Evolutionary conservation across 1,140 invertebrate species (phyloP), one percentile per base, ranked within the genome.

Genomic region (Sipha flava): DNA sequence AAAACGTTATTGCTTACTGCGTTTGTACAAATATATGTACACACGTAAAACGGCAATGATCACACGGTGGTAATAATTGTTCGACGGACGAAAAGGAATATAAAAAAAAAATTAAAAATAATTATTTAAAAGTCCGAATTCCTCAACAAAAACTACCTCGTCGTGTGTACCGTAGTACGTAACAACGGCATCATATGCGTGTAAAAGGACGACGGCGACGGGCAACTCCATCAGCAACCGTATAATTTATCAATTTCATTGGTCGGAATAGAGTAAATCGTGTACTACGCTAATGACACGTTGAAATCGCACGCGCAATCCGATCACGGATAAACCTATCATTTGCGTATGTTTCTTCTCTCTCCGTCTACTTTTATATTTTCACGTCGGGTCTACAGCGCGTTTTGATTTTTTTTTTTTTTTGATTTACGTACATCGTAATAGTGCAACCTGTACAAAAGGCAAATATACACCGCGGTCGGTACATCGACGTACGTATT

Each of bases 171-270:
- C 18, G 37, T 6, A 66, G 40, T 7, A 14, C 4, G 14, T 66
- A 66, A 66, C 26, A 43, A 43, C 12, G 21, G 43, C 9, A 12
- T 31, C 40, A 12, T 43, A 14, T 23, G 37, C 16, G 64, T 26
- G 2, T 16, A 26, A 12, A 66, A 43, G 6, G 10, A 4, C 7
- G 12, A 18, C 1, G 0, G 21, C 59, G 59, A n/a, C n/a, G n/a
- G n/a, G n/a, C 34, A 47, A 49, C 29, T 23, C 16, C 26, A 72
- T 26, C 47, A 31, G 23, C 45, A 73, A 75, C 26, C 47, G 49
- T 75, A 75, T 75, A 75, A 75, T 75, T 75, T 75, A 37, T 57
- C 18, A 75, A 54, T 75, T 75, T 40, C 37, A 75, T 75, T 34
- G 26, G 29, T 16, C 29, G 21, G 59, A 16, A 21, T 73, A 73